phyloP scores from a whole-genome alignment of 1,140 invertebrate genomes.

The Eupeodes corollae region DNA sequence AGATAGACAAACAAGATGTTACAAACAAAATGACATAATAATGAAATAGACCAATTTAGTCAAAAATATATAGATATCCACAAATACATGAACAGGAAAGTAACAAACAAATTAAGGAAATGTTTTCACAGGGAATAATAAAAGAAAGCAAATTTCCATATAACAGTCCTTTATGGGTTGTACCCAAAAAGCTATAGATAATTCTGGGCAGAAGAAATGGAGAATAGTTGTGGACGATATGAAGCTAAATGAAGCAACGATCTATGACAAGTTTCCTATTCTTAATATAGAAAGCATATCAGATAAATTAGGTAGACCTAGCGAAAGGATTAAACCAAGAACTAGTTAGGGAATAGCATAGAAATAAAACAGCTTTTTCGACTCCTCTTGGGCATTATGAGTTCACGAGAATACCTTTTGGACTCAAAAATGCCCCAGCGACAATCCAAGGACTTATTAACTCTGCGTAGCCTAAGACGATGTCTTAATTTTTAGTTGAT shows the following conservation, averaged over 20 bases:
- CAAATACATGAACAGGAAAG: slow-evolving; percentile 23
- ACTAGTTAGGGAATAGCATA: background rate
- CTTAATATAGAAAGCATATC: slow-evolving; percentile 2
- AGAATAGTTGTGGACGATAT: slow-evolving; percentile 29
- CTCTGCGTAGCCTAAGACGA: slow-evolving; percentile 29
- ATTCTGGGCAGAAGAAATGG: slow-evolving; percentile 8
- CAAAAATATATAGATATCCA: slow-evolving; percentile 24
- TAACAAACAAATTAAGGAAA: slow-evolving; percentile 20
- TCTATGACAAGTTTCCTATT: background rate
- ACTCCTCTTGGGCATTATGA: slow-evolving; percentile 5
- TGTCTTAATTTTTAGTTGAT: slow-evolving; percentile 18
- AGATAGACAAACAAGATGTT: too few species aligned
- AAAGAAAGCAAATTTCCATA: slow-evolving; percentile 1
- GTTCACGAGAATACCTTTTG: slow-evolving; percentile 29
- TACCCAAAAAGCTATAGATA: slow-evolving; percentile 10
- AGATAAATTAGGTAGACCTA: slow-evolving; percentile 2
- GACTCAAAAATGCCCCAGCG: slow-evolving; percentile 31
- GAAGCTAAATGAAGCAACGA: slow-evolving; percentile 10
- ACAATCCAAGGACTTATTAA: slow-evolving; percentile 39
- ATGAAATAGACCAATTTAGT: slow-evolving; percentile 7
- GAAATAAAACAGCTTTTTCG: slow-evolving; percentile 8
- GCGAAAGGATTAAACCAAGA: slow-evolving; percentile 36
- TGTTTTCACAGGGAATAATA: slow-evolving; percentile 12
- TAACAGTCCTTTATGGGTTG: slow-evolving; percentile 7
- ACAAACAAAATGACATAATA: too few species aligned